A percentile compares a stretch with the other conserved stretches of the same genome.
Conservation (phyloP, 2,888 invertebrate genomes). For the Conchocele bisecta region DNA sequence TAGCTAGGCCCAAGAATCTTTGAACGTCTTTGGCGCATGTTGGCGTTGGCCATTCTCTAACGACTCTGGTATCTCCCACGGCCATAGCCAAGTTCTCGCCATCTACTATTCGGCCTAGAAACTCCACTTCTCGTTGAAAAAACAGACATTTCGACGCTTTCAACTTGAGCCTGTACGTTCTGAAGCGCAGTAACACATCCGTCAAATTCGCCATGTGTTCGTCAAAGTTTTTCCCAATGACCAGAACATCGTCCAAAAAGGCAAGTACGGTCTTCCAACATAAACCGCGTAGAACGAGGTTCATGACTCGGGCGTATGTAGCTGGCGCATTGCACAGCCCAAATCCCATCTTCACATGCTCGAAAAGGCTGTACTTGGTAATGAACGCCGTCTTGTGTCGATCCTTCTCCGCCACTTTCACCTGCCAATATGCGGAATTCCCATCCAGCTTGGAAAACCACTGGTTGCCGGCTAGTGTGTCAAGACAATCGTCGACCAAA, state of each 20-base stretch:
- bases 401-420: neutral
- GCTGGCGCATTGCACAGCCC: slow-evolving; percentile 17
- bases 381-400: neutral
- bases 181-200: neutral
- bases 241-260: slow-evolving; percentile 3
- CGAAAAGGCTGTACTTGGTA: neutral
- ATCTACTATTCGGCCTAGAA: neutral
- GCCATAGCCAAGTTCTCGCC: neutral
- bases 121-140: neutral
- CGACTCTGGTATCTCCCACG: neutral
- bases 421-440: neutral
- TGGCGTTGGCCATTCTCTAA: neutral
- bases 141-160: slow-evolving; percentile 6
- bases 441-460: neutral
- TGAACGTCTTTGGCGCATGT: slow-evolving; percentile 29
- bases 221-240: neutral
- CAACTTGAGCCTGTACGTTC: slow-evolving; percentile 1
- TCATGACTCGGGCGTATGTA: slow-evolving; percentile 12
- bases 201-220: neutral
- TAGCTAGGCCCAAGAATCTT: slow-evolving; percentile 49
- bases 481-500: neutral
- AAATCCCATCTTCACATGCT: slow-evolving; percentile 1
- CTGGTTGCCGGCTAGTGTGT: neutral
- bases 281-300: slow-evolving; percentile 9
- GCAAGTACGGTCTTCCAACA: slow-evolving; percentile 3